These are phyloP conservation scores for Hyles vespertilio DNA, from an alignment of 1,140 invertebrate genomes.

Conservation along the genomic window DNA sequence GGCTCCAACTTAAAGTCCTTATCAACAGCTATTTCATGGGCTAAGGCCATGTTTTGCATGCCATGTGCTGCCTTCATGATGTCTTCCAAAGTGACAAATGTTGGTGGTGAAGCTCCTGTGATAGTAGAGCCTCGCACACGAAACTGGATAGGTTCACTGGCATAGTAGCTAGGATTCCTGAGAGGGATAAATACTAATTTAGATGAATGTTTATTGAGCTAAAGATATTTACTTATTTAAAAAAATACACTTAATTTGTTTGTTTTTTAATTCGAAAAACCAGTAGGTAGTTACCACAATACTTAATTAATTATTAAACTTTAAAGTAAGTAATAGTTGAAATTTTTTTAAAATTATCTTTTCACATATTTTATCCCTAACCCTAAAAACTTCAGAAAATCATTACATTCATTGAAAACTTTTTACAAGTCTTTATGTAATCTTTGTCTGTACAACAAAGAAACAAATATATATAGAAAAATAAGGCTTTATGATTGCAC, in stretches of 20 bases:
- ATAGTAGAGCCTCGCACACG: slow-evolving; percentile 68
- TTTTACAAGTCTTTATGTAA: neutral
- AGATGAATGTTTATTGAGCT: too few relatives aligned
- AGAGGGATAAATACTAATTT: slow-evolving; percentile 1
- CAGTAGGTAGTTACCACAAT: too few relatives aligned
- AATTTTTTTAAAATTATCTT: too few relatives aligned
- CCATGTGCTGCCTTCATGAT: slow-evolving; percentile 92
- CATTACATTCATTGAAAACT: too few relatives aligned
- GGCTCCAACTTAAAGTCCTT: slow-evolving; percentile 92
- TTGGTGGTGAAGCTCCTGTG: slow-evolving; percentile 86
- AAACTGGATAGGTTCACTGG: slow-evolving; percentile 62
- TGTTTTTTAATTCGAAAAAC: too few relatives aligned
- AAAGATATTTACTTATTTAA: too few relatives aligned
- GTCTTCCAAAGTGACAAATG: slow-evolving; percentile 92
- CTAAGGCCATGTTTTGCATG: slow-evolving; percentile 94
- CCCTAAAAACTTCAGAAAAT: too few relatives aligned
- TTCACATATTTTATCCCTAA: too few relatives aligned
- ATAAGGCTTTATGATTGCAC: neutral
- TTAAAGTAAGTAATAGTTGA: slow-evolving; percentile 1
- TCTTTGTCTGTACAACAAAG: neutral
- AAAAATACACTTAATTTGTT: too few relatives aligned
- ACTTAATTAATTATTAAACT: neutral
- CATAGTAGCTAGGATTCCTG: slow-evolving; percentile 45
- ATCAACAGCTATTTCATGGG: slow-evolving; percentile 96
- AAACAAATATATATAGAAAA: neutral